These are phyloP conservation scores for Hipparchia sbordonii DNA, from an alignment of 2,888 invertebrate genomes.

Conservation along the genomic window DNA sequence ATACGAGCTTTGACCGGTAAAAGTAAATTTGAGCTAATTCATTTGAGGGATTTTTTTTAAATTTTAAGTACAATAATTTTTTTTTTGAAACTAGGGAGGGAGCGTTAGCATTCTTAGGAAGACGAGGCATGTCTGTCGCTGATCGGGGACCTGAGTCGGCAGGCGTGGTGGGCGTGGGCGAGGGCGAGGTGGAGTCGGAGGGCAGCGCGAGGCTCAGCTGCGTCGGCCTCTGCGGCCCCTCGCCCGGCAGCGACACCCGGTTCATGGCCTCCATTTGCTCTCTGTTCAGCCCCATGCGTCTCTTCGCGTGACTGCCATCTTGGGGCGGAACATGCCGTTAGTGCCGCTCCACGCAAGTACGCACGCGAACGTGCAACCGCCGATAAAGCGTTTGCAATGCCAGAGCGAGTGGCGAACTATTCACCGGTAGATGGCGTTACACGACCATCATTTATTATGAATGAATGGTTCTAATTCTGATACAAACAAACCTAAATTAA, in stretches of 20 bases:
- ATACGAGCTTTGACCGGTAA: too few species aligned
- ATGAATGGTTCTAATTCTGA: too few species aligned
- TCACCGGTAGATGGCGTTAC: constrained; percentile 43
- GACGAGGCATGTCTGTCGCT: constrained; percentile 44
- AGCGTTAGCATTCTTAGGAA: constrained; percentile 60
- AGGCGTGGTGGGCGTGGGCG: constrained; percentile 81
- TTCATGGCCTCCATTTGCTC: constrained; percentile 82
- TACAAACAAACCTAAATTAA: too few species aligned
- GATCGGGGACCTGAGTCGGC: constrained; percentile 77
- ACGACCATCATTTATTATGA: background rate
- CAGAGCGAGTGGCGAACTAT: constrained; percentile 27
- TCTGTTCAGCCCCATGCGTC: constrained; percentile 82
- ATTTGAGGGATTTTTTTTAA: background rate
- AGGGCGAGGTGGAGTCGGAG: constrained; percentile 79
- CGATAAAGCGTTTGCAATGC: constrained; percentile 49
- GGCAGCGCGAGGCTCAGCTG: constrained; percentile 76
- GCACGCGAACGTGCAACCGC: constrained; percentile 22
- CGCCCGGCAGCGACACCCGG: constrained; percentile 73
- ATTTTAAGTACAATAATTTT: background rate
- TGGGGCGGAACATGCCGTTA: constrained; percentile 77
- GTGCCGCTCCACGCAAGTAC: constrained; percentile 38
- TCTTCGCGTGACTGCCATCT: constrained; percentile 84
- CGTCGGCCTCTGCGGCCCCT: constrained; percentile 62
- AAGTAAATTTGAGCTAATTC: too few species aligned
- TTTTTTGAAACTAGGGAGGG: constrained; percentile 43